Conservation (phyloP, 2,113 vertebrate species). For the Oryctolagus cuniculus region mOryCun1.1 NC_091437.1:8197501-8198000, state of each 20-base stretch:
- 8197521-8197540: neutral
- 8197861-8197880: neutral
- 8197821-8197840: neutral
- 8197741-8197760: neutral
- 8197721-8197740: conserved; percentile 50
- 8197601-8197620: neutral
- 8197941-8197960: neutral
- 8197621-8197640: neutral
- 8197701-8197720: neutral
- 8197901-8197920: conserved; percentile 27
- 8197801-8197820: neutral
- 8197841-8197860: conserved; percentile 28
- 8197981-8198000: neutral
- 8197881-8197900: neutral
- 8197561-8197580: neutral
- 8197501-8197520: neutral
- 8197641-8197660: conserved; percentile 9
- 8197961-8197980: neutral
- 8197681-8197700: neutral
- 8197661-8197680: neutral
- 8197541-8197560: neutral
- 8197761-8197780: neutral
- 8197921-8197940: conserved; percentile 11
- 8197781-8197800: neutral
- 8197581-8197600: neutral